These are phyloP conservation scores for Poeciliopsis prolifica DNA, from an alignment of 2,113 vertebrate genomes.

Conservation along the genomic window DNA sequence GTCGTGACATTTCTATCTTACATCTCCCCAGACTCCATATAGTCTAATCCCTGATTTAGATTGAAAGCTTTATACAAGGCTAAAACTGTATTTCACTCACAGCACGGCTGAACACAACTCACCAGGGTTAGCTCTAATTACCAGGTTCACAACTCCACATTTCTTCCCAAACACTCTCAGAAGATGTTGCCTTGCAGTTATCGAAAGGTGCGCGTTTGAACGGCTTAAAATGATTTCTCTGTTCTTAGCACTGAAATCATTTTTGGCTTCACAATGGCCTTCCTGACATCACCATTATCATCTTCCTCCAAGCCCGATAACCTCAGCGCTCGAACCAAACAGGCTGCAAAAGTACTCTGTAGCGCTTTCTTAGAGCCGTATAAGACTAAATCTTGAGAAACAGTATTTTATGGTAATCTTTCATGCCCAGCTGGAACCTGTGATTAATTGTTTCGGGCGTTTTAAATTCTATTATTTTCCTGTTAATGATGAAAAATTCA, in stretches of 20 bases:
- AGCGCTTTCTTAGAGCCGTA: neutral
- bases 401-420: neutral
- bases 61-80: conserved; percentile 52
- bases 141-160: conserved; percentile 33
- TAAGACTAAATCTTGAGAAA: neutral
- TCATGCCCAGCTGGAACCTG: neutral
- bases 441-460: neutral
- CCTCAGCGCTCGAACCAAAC: conserved; percentile 26
- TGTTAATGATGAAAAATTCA: neutral
- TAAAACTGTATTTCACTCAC: conserved; percentile 53
- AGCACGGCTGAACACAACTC: conserved; percentile 21
- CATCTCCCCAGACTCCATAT: conserved; percentile 31
- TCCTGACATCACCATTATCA: conserved; percentile 29
- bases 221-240: conserved; percentile 24
- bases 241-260: conserved; percentile 30
- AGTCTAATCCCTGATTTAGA: conserved; percentile 49
- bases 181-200: conserved; percentile 36
- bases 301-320: conserved; percentile 9
- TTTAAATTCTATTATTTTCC: neutral
- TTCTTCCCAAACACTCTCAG: conserved; percentile 48
- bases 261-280: conserved; percentile 31
- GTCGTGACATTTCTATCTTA: conserved; percentile 40
- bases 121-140: conserved; percentile 53
- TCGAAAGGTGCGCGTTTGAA: conserved; percentile 48
- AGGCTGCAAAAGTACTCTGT: conserved; percentile 22